Evolutionary conservation across 1,140 invertebrate genomes (phyloP), one percentile per base, ranked within the genome.

Genomic region (Batillaria attramentaria): DNA sequence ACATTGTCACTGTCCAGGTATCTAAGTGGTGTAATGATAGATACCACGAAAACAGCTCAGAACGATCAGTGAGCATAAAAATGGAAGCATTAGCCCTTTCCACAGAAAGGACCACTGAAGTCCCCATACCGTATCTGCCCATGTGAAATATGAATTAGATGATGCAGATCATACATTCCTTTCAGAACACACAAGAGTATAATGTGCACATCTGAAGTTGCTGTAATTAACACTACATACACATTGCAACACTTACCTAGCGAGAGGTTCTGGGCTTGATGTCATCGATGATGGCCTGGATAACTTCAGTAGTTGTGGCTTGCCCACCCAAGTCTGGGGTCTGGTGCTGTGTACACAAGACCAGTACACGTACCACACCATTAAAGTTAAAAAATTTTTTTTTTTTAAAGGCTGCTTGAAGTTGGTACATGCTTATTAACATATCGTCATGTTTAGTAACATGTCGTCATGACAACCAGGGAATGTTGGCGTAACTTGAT

Each of bases 291-390:
- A 99, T 93, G 68, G 97, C 97, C 84, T 94, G 93, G 24, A 97
- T 97, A 89, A 98, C 99, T 81, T 99, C 98, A 83, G 95, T 94
- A 42, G 97, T 99, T 66, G 96, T 97, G 35, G 95, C 94, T 88
- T 98, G 96, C 0, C 98, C 98, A 50, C 97, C 97, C 68, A 99
- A 92, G 92, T 99, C 98, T 91, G 98, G 97, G 18, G 98, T 99
- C 87, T 95, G 94, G 20, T 93, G 85, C 92, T 93, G 72, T 41
- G 79, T 66, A 77, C 28, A 78, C 69, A 31, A 76, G 74, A 78
- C 39, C 18, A 72, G 33, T 41, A 18, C 31, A 24, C 8, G 24
- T n/a, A 70, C 16, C 4, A 2, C 80, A 20, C 33, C 35, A 39
- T 69, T 4, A 75, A 60, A 72, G 20, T 24, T 28, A 57, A 31